Evolutionary conservation across 2,888 invertebrate genomes (phyloP), one percentile per base, ranked within the genome.

Genomic region (Lasioglossum zephyrum): DNA sequence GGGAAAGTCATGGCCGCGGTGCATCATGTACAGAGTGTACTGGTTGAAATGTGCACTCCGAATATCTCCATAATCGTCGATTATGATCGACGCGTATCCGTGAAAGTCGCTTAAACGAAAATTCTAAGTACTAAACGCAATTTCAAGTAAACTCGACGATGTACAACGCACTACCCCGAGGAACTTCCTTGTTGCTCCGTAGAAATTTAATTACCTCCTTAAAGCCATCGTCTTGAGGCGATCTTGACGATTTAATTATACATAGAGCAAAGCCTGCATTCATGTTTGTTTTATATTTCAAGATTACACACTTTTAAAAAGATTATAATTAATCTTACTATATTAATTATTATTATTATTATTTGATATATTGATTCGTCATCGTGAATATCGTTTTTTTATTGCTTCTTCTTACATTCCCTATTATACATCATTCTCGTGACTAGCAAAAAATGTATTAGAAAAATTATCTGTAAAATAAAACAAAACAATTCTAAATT

Each of bases 1-100:
- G 91, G 85, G 89, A 90, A 91, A 90, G 90, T 91, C 75, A 77
- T 47, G 77, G 60, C 73, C 84, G 73, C 26, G 69, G 75, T 47
- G 57, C 60, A 69, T 11, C 36, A 39, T 11, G 9, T 69, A 69
- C 69, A 69, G n/a, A 9, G 69, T 69, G 69, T n/a, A 41, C 69
- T n/a, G 41, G 9, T 39, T 41, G 22, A 69, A 69, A 8, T 22
- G n/a, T 11, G 2, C 39, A 9, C 69, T 13, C 11, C n/a, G 4
- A n/a, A 69, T n/a, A 41, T 69, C 22, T 41, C 39, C 39, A 9
- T 36, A 9, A 69, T 39, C 18, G 6, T 69, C 36, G 31, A 18
- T 66, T 18, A 18, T 31, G 18, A 53, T 53, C 5, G 22, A 53
- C 49, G 49, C 6, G 49, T 53, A 22, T 22, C 22, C 36, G 31